Evolutionary conservation across 2,797 vertebrate species (phyloP).

Genomic region (Leuciscus waleckii): DNA sequence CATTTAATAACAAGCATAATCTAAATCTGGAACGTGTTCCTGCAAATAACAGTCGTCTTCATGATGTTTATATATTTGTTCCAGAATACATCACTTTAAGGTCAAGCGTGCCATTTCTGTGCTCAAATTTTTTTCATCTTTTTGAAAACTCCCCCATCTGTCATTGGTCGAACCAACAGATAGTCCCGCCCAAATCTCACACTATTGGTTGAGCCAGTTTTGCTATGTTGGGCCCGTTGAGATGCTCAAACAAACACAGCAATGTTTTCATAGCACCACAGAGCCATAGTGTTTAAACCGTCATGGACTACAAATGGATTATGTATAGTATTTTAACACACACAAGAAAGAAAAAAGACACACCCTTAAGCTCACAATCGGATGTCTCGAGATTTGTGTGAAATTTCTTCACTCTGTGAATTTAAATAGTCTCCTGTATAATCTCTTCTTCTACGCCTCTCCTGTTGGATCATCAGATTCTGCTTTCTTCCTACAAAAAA

Average conservation of each 20-base stretch:
- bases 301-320: not conserved
- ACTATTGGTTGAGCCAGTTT: constrained; percentile 1
- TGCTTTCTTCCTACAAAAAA: constrained; percentile 36
- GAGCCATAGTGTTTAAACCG: not conserved
- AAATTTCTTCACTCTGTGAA: not conserved
- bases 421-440: not conserved
- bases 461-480: not conserved
- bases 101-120: not conserved
- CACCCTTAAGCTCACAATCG: not conserved
- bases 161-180: not conserved
- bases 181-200: not conserved
- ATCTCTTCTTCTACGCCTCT: constrained; percentile 11
- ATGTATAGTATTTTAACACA: not conserved
- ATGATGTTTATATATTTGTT: not conserved
- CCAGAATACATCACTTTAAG: not conserved
- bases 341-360: not conserved
- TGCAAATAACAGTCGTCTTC: constrained; percentile 27
- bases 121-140: not conserved
- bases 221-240: not conserved
- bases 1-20: not conserved
- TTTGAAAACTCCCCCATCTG: not conserved
- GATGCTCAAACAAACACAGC: constrained; percentile 15
- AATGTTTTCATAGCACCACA: constrained; percentile 4
- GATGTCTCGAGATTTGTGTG: not conserved
- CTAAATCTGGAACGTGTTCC: not conserved